These are phyloP conservation scores for Pipistrellus pipistrellus DNA, from an alignment of 2,797 vertebrate genomes.

Conservation along the genomic window DNA sequence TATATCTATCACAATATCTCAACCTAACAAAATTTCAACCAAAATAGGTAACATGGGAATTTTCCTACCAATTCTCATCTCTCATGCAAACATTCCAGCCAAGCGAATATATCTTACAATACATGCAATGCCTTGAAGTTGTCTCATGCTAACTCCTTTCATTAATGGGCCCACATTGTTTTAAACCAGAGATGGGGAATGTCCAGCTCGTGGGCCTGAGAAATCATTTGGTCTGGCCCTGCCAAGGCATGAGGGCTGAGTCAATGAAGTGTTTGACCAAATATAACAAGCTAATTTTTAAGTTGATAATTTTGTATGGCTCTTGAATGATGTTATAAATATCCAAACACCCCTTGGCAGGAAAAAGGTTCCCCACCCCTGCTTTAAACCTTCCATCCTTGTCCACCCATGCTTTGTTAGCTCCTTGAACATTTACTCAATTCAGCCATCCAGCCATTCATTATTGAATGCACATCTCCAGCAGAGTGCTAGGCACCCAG, in stretches of 20 bases:
- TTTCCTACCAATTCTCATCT: not conserved
- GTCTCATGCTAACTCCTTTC: not conserved
- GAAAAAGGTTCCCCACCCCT: no score
- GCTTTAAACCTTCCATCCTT: not conserved
- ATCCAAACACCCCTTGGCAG: no score
- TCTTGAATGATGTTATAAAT: no score
- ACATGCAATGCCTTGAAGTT: not conserved
- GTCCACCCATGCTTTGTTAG: not conserved
- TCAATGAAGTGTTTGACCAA: no score
- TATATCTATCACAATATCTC: not conserved
- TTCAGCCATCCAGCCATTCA: not conserved
- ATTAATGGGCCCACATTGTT: not conserved
- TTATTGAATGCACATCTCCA: not conserved
- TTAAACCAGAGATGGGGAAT: not conserved
- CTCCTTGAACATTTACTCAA: not conserved
- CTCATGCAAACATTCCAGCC: not conserved
- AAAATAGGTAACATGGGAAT: not conserved
- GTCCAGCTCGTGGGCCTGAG: no score
- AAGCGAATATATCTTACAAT: not conserved
- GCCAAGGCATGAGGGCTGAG: no score
- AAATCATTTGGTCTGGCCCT: no score
- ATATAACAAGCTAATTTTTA: no score
- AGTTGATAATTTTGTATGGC: no score
- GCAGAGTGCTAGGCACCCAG: not conserved
- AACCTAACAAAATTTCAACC: constrained; percentile 20